These are phyloP conservation scores for Drosophila guanche DNA, from an alignment of 1,140 invertebrate genomes.

Conservation along the genomic window DNA sequence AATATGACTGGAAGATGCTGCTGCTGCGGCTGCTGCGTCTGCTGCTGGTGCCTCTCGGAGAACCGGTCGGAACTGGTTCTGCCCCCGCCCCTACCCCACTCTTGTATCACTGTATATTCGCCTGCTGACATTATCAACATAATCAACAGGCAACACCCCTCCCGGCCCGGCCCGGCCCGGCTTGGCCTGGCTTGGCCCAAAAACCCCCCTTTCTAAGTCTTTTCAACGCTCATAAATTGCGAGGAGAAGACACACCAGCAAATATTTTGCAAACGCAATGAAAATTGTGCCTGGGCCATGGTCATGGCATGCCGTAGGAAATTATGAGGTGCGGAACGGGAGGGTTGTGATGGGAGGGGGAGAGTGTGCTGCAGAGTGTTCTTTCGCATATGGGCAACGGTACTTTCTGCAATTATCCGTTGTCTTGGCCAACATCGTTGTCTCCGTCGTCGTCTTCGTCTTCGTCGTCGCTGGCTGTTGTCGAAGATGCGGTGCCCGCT, in stretches of 20 bases:
- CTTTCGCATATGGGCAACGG: constrained; percentile 75
- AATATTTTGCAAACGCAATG: constrained; percentile 80
- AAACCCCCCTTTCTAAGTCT: constrained; percentile 54
- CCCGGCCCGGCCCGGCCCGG: not conserved
- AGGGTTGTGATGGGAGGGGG: not conserved
- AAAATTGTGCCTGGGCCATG: constrained; percentile 44
- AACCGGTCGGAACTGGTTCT: constrained; percentile 59
- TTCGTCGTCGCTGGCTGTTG: constrained; percentile 21
- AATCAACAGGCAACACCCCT: constrained; percentile 60
- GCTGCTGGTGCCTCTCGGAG: constrained; percentile 17
- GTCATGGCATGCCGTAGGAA: constrained; percentile 45
- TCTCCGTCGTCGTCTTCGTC: constrained; percentile 12
- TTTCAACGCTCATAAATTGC: constrained; percentile 81
- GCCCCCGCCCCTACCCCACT: constrained; percentile 35
- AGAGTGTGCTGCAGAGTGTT: no score
- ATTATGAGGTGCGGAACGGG: constrained; percentile 27
- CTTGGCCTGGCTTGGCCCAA: no score
- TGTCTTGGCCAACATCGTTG: constrained; percentile 57
- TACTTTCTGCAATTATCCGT: constrained; percentile 80
- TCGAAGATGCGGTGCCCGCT: constrained; percentile 51
- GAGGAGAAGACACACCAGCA: constrained; percentile 56
- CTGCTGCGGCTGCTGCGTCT: constrained; percentile 25
- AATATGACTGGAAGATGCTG: constrained; percentile 68
- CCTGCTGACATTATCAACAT: constrained; percentile 75
- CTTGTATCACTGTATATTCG: not conserved